A percentile compares a stretch with the other conserved stretches of the same genome.
Evolutionary conservation across 2,888 invertebrate genomes (phyloP).

Genomic region (Ethmia dodecea): DNA sequence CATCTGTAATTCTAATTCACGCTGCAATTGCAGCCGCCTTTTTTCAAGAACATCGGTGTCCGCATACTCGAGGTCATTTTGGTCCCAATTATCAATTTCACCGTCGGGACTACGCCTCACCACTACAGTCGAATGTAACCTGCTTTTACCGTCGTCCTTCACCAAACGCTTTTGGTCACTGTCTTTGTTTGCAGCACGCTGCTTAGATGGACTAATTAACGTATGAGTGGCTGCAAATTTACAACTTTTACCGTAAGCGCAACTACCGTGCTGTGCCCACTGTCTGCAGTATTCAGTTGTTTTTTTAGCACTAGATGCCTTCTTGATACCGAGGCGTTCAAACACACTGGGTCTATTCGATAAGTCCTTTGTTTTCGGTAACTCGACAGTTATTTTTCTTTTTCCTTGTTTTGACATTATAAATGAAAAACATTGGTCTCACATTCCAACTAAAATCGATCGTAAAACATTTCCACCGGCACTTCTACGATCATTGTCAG

Average conservation of each 20-base stretch:
- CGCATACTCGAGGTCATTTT: slow-evolving; percentile 87
- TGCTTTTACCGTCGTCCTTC: slow-evolving; percentile 81
- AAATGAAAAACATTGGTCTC: slow-evolving; percentile 67
- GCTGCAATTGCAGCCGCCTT: slow-evolving; percentile 84
- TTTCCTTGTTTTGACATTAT: slow-evolving; percentile 82
- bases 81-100: slow-evolving; percentile 87
- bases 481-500: slow-evolving; percentile 2
- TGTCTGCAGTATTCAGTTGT: slow-evolving; percentile 84
- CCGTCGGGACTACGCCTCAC: slow-evolving; percentile 79
- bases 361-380: slow-evolving; percentile 82
- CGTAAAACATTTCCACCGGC: slow-evolving; percentile 35
- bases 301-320: slow-evolving; percentile 75
- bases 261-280: slow-evolving; percentile 87
- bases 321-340: slow-evolving; percentile 88
- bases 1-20: slow-evolving; percentile 87
- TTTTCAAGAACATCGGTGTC: slow-evolving; percentile 88
- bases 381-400: slow-evolving; percentile 87
- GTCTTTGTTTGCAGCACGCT: slow-evolving; percentile 82
- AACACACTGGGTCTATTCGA: slow-evolving; percentile 87
- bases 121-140: slow-evolving; percentile 80
- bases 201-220: slow-evolving; percentile 86
- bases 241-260: slow-evolving; percentile 87
- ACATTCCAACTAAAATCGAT: slow-evolving; percentile 39
- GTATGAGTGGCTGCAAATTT: slow-evolving; percentile 86
- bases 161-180: slow-evolving; percentile 67